phyloP scores from a whole-genome alignment of 1,140 invertebrate genomes.

The Zophobas atratus region DNA sequence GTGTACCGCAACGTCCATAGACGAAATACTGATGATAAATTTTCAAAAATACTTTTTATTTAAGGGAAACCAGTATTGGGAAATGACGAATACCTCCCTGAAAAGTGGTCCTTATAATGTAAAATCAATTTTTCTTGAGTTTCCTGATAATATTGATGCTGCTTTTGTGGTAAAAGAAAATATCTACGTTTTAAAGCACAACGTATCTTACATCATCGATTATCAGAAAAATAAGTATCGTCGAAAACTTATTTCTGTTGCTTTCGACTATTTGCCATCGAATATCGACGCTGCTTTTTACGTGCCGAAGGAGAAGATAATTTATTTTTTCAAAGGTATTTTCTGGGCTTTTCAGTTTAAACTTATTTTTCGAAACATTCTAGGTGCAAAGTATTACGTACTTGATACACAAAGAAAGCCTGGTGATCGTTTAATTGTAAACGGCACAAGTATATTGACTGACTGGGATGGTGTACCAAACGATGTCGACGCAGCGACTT shows the following conservation, averaged over 20 bases:
- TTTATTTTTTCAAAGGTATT: conserved; percentile 26
- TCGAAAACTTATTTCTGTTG: conserved; percentile 1
- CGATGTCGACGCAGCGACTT: conserved; percentile 23
- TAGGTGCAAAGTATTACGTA: conserved; percentile 34
- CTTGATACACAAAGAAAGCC: neutral
- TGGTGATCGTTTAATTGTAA: conserved; percentile 10
- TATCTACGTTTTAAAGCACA: conserved; percentile 3
- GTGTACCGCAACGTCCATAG: too few relatives aligned
- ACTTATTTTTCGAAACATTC: neutral
- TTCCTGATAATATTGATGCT: conserved; percentile 10
- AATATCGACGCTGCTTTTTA: conserved; percentile 24
- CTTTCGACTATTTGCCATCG: neutral
- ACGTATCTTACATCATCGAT: neutral
- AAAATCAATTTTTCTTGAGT: neutral
- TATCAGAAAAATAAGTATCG: neutral
- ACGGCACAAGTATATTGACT: neutral
- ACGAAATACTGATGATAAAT: too few relatives aligned
- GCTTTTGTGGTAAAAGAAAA: neutral
- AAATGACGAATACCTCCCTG: neutral
- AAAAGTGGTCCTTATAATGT: neutral
- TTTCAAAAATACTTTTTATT: conserved; percentile 62
- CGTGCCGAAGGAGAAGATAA: neutral
- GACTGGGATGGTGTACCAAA: conserved; percentile 11
- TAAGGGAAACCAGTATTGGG: conserved; percentile 69
- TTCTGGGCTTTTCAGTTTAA: neutral